Base-by-base conservation (phyloP, 2,113 vertebrate species). In the Phaethornis superciliosus region DNA sequence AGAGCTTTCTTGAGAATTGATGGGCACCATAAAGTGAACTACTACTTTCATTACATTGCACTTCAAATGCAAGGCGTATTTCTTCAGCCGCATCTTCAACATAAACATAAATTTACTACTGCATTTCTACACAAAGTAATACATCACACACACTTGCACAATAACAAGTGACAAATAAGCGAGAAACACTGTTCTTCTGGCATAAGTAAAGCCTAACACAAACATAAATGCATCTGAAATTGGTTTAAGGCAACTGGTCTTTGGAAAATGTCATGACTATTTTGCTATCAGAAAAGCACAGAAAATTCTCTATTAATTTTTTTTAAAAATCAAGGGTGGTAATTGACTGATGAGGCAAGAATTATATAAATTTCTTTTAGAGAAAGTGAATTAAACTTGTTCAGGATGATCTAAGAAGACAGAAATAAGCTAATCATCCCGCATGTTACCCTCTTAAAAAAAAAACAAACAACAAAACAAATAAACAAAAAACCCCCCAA, bases 1-100 rank as follows among this genome's bases (percentile, higher is more conserved):
- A 83, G 55, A 91, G 59, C 37, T 85, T 93, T 80, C 88, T 37
- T 80, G 59, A 88, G 60, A 93, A 95, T 76, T 94, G 68, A 93
- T 74, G 44, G n/a, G 24, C 33, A 90, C 55, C 69, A 68, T 93
- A 63, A 83, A 92, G 37, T 30, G 54, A 90, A 67, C 60, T 74
- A 47, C 60, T 70, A 10, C 26, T 83, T 92, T 86, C 52, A 75
- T 86, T 78, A 86, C 65, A 56, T 18, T 78, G 37, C 42, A 59
- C 64, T 95, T 88, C 80, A 93, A 95, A 94, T 63, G 52, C 44
- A 63, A 93, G 75, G 77, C 59, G 22, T 44, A 86, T 84, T 92
- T 92, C 68, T 90, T 90, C 59, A 71, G 56, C 21, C 0, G 0
- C 46, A 67, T 88, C 72, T 92, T 92, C 35, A 65, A n/a, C 56